These are phyloP conservation scores for Sparus aurata DNA, from an alignment of 2,797 vertebrate species.

Conservation along the genomic window DNA sequence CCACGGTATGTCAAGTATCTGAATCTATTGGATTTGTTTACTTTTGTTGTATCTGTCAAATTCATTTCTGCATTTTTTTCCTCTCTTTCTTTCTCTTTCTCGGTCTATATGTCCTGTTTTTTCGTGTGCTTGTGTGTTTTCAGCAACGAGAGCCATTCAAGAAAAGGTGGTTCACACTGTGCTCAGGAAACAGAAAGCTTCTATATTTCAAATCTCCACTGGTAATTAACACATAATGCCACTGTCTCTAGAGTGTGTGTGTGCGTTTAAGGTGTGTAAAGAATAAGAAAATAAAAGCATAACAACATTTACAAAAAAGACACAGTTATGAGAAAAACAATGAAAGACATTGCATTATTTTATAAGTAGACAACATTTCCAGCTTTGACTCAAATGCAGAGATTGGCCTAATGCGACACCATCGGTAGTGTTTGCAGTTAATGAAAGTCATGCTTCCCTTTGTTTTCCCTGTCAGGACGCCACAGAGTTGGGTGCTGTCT, in stretches of 20 bases:
- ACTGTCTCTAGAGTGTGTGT: neutral
- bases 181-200: slow-evolving; percentile 88
- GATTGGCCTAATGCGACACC: neutral
- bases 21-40: slow-evolving; percentile 50
- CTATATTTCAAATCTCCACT: slow-evolving; percentile 92
- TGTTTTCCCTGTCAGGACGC: slow-evolving; percentile 84
- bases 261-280: neutral
- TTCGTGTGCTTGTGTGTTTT: slow-evolving; percentile 40
- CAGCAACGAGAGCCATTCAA: slow-evolving; percentile 93
- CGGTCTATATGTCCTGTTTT: neutral
- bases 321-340: neutral
- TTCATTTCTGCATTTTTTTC: neutral
- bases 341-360: neutral
- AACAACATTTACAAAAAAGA: neutral
- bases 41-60: slow-evolving; percentile 15
- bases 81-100: neutral
- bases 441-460: neutral
- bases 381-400: neutral
- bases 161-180: slow-evolving; percentile 92
- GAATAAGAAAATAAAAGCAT: neutral
- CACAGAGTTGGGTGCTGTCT: slow-evolving; percentile 88
- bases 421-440: neutral
- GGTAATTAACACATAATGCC: slow-evolving; percentile 78
- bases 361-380: neutral
- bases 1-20: slow-evolving; percentile 84